A percentile compares a stretch with the other conserved stretches of the same genome.
phyloP scores from a whole-genome alignment of 2,888 invertebrate genomes.

The Galerucella nymphaeae region DNA sequence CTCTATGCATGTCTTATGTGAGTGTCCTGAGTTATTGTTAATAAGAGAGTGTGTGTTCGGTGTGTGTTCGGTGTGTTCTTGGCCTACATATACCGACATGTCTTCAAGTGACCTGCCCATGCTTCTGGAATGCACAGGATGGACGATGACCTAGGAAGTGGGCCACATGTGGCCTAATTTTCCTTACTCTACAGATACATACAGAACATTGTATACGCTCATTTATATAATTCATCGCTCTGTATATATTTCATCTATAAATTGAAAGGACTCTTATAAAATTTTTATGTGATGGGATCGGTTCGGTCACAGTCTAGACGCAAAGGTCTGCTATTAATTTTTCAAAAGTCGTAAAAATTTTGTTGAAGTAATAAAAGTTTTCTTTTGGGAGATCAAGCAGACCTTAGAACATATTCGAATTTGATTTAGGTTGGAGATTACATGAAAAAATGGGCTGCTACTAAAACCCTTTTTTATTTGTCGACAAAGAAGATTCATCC shows the following conservation, averaged over 20 bases:
- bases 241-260: background rate
- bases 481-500: background rate
- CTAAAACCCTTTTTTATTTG: constrained; percentile 17
- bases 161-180: no score
- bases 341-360: constrained; percentile 25
- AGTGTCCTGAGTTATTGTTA: no score
- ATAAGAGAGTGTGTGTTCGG: no score
- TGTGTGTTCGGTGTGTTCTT: no score
- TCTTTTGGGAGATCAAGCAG: constrained; percentile 19
- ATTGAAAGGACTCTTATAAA: background rate
- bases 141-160: no score
- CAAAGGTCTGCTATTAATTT: constrained; percentile 27
- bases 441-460: constrained; percentile 21
- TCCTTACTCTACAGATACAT: no score
- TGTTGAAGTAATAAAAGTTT: constrained; percentile 29
- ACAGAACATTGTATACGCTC: background rate
- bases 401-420: constrained; percentile 30
- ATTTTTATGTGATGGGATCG: constrained; percentile 1
- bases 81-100: no score
- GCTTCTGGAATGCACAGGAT: no score
- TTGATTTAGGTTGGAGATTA: constrained; percentile 28
- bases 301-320: constrained; percentile 24
- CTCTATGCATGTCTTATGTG: no score
- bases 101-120: no score
- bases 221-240: background rate